Base-by-base conservation (phyloP, 2,888 invertebrate species). In the Protonemura montana region DNA sequence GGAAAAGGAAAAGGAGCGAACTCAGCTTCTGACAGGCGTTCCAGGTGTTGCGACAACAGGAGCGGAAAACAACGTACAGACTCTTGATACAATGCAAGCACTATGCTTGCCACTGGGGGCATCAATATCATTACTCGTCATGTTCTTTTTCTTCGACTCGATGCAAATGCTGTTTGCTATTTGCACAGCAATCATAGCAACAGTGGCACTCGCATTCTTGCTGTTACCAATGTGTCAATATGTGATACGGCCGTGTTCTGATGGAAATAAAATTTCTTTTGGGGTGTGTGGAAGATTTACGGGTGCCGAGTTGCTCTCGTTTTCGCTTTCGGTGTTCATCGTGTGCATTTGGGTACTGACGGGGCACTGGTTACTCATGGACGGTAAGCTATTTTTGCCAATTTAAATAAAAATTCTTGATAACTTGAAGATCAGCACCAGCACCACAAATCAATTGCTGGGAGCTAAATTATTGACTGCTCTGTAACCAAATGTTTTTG, bases 121-220 rank as follows among this genome's bases (percentile, higher is more conserved):
- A 89, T 98, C 98, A 88, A 95, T 98, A 89, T 98, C 98, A 88
- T 94, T 99, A 88, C 95, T 99, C 88, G 95, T 99, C 90, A 99
- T 99, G 98, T 99, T 99, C 92, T 98, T 99, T 94, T 99, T 98
- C 93, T 99, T 99, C 91, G 99, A 99, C 93, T 98, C 98, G 87
- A 98, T 99, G 96, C 99, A 99, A 93, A 97, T 97, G 94, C 95
- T 96, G 89, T 98, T 96, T 93, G 98, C 97, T 88, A 97, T 98
- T 90, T 98, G 98, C 91, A 99, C 99, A 90, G 98, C 99, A 90
- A 97, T 99, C 91, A 97, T 99, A 91, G 99, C 98, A 89, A 98
- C 98, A 86, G 98, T 98, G 89, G 98, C 99, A 89, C 94, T 99
- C 91, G 98, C 98, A 89, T 99, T 99, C 92, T 94, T 99, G 86